Conservation (phyloP, 1,140 invertebrate species). For the Drosophila simulans region DNA sequence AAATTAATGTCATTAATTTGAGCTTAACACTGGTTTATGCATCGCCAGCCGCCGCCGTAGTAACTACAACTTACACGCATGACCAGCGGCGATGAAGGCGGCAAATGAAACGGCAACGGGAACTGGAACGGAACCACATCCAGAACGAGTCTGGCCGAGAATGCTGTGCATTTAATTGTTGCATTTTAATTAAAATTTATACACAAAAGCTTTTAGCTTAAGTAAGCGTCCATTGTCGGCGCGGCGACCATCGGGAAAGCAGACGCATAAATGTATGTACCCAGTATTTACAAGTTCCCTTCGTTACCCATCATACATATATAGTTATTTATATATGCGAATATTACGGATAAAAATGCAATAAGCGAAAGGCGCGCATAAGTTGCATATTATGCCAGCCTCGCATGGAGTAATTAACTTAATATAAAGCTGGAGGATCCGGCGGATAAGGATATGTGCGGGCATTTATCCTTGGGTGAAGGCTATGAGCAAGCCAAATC, state of each 20-base stretch:
- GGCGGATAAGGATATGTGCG: background rate
- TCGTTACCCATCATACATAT: background rate
- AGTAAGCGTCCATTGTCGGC: conserved; percentile 66
- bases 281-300: conserved; percentile 6
- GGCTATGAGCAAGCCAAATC: conserved; percentile 16
- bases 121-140: conserved; percentile 1
- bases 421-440: conserved; percentile 37
- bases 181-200: conserved; percentile 75
- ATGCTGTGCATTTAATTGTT: conserved; percentile 64
- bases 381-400: conserved; percentile 61
- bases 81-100: conserved; percentile 31
- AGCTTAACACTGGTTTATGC: conserved; percentile 79
- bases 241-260: conserved; percentile 14
- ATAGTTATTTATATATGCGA: conserved; percentile 8
- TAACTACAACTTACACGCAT: conserved; percentile 67
- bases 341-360: conserved; percentile 46
- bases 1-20: conserved; percentile 81
- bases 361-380: conserved; percentile 66
- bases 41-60: conserved; percentile 55
- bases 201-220: conserved; percentile 82
- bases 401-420: conserved; percentile 63
- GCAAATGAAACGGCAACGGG: conserved; percentile 13
- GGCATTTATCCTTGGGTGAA: conserved; percentile 23
- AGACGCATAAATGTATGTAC: conserved; percentile 29
- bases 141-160: conserved; percentile 20